Conservation (phyloP, 2,797 vertebrate genomes). For the Scarus forsteni region DNA sequence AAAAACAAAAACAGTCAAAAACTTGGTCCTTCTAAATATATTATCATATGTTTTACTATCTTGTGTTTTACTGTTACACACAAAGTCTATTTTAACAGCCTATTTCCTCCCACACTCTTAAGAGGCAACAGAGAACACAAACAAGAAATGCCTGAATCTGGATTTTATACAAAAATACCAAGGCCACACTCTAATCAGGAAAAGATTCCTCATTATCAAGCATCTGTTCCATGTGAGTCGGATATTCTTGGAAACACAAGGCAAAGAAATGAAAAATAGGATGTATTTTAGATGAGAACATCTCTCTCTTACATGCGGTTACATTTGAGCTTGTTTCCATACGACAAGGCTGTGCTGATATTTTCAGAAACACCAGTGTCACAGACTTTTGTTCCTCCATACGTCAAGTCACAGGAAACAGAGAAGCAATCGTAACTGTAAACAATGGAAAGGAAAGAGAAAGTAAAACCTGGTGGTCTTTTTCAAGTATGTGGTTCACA, state of each 20-base stretch:
- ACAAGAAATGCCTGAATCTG: too few species aligned
- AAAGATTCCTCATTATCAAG: neutral
- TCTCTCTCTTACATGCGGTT: slow-evolving; percentile 75
- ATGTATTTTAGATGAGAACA: neutral
- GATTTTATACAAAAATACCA: neutral
- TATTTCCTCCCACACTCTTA: too few species aligned
- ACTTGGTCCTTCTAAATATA: neutral
- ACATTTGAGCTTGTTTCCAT: slow-evolving; percentile 76
- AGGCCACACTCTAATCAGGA: neutral
- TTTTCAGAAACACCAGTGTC: slow-evolving; percentile 75
- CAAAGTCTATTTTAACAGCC: too few species aligned
- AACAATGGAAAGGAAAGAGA: slow-evolving; percentile 19
- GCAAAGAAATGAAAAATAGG: neutral
- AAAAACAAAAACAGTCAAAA: neutral
- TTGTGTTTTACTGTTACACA: too few species aligned
- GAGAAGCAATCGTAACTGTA: slow-evolving; percentile 80
- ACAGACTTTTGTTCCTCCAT: slow-evolving; percentile 65
- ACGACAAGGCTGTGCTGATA: slow-evolving; percentile 76
- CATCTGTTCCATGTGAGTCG: neutral
- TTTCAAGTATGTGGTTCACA: neutral
- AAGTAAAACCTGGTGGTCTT: neutral
- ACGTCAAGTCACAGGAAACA: slow-evolving; percentile 75
- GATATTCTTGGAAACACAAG: neutral
- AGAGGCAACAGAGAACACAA: too few species aligned
- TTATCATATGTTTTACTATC: too few species aligned